Evolutionary conservation across 1,140 invertebrate species (phyloP), one percentile per base, ranked within the genome.

Genomic region (Cotesia glomerata): DNA sequence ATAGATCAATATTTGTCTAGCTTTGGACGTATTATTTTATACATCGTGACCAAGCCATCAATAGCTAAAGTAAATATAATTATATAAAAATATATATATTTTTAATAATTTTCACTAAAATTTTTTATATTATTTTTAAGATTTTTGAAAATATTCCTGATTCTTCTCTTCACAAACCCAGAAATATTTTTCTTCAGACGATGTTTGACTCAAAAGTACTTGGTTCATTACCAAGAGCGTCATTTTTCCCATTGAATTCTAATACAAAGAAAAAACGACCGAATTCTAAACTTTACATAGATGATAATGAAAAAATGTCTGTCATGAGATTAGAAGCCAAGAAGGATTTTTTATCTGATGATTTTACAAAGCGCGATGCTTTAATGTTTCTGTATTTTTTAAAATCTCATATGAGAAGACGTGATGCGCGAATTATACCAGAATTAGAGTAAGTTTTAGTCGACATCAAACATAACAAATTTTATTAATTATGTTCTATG

Each of bases 301-400:
- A 54, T 2, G 26, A 70, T 16, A 14, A 66, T 51, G 9, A 34
- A 9, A 1, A 62, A 3, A 70, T 86, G 35, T 71, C 75, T 39
- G 51, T 84, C 4, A 64, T 84, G 7, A 80, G 81, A 74, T 26
- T 86, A 1, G 82, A 84, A 64, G 77, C 80, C 26, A 86, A 81
- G 39, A 0, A 51, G 2, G 49, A 85, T 65, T 9, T 80, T 14
- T 77, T 78, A 11, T 34, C 14, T 45, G 18, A 73, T 0, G 39
- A 74, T 51, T 74, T 75, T 13, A 71, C 34, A 13, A 32, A 69
- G 35, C 4, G 75, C n/a, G 75, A 85, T 64, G 69, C 86, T 13
- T 34, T 77, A 63, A 11, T 73, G 0, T 85, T 87, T 71, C 88
- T 80, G 72, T 84, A 82, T 75, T 89, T 89, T 72, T 35, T 88